Percentiles rank a stretch among this genome's conserved stretches.
phyloP scores from a whole-genome alignment of 2,888 invertebrate genomes.

The Malthinus seriepunctatus region DNA sequence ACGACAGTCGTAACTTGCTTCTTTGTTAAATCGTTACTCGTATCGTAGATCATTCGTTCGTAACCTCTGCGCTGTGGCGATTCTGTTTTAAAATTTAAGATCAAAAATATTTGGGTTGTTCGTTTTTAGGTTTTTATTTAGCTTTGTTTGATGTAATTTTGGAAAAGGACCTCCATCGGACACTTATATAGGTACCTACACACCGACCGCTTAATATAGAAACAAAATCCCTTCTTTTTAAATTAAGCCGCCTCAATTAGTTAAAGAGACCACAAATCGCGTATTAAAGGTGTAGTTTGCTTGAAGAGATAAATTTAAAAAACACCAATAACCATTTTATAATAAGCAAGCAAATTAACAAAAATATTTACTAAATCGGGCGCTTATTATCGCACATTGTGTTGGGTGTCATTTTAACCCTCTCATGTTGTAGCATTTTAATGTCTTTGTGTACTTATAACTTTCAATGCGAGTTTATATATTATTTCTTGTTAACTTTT shows the following conservation, averaged over 20 bases:
- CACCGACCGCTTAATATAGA: too few relatives aligned
- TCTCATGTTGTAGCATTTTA: conserved; percentile 1
- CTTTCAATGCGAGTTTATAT: not conserved
- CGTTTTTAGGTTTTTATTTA: not conserved
- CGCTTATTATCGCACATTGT: conserved; percentile 29
- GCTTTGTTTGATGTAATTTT: not conserved
- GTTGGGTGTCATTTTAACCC: conserved; percentile 18
- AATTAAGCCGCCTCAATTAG: too few relatives aligned
- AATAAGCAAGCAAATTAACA: conserved; percentile 27
- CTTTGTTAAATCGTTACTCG: too few relatives aligned
- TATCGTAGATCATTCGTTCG: too few relatives aligned
- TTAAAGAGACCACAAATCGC: too few relatives aligned
- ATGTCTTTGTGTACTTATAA: conserved; percentile 5
- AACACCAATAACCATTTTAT: conserved; percentile 24
- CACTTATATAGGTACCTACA: too few relatives aligned
- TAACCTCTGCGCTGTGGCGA: too few relatives aligned
- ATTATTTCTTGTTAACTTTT: not conserved
- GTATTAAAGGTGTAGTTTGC: conserved; percentile 60
- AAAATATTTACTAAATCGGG: conserved; percentile 17
- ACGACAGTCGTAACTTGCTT: not conserved
- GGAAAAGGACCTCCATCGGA: too few relatives aligned
- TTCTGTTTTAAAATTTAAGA: too few relatives aligned
- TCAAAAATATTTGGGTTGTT: too few relatives aligned
- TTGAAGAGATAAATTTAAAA: conserved; percentile 44
- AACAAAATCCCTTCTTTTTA: too few relatives aligned